Evolutionary conservation across 2,888 invertebrate genomes (phyloP), one percentile per base, ranked within the genome.

Genomic region (Xestia rhomboidea): DNA sequence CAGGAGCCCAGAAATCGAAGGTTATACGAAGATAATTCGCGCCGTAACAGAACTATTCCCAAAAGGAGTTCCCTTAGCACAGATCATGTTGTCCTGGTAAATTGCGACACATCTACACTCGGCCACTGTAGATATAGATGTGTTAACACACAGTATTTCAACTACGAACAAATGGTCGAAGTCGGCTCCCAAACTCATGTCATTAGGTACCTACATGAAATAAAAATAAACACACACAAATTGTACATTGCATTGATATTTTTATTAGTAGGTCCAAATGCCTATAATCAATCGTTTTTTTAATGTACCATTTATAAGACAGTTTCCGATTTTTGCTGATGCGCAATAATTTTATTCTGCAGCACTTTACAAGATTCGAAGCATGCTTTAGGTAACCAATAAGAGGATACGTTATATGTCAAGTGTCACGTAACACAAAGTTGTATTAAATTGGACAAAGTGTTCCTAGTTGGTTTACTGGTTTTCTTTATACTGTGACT

Each of bases 81-180:
- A 70, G 63, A 77, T 84, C 81, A 73, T 77, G 72, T 72, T 54
- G 51, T 63, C 13, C 24, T 4, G 54, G 73, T 68, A 71, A 81
- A 77, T 74, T 67, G 66, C 69, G 44, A 44, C 74, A 67, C 60
- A 77, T 66, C 46, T 63, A 71, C 67, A 74, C 70, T 68, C 38
- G 13, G 3, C 3, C 41, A 64, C 64, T 64, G 41, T 41, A 41
- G 3, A n/a, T 4, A 41, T 3, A n/a, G 6, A 41, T 41, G 0
- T 41, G 41, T 41, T 64, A n/a, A 64, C 64, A 41, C n/a, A 8
- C 64, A 64, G 64, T 41, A 64, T 8, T n/a, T 13, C 64, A 41
- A 64, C n/a, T 64, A 64, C 8, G n/a, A 15, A 64, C 41, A 41
- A 41, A 15, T 41, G 0, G 0, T 11, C 6, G n/a, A 24, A 64